A percentile compares a stretch with the other conserved stretches of the same genome.
These are phyloP conservation scores for Hyperoplus immaculatus DNA, from an alignment of 2,797 vertebrate genomes.

Conservation along the genomic window DNA sequence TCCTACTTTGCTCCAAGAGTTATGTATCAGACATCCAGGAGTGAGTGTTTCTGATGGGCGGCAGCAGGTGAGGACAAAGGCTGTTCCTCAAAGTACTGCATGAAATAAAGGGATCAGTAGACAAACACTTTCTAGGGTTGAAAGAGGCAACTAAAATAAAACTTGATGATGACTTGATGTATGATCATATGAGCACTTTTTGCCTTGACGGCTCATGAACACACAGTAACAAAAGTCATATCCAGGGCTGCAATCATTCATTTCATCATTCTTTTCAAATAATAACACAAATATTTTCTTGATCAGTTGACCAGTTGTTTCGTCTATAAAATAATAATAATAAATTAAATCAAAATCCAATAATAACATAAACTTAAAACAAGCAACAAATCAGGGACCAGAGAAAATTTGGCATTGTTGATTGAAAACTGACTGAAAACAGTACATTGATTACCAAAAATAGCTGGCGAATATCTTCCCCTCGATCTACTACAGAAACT, in stretches of 20 bases:
- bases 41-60: slow-evolving; percentile 23
- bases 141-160: background rate
- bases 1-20: slow-evolving; percentile 86
- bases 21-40: slow-evolving; percentile 71
- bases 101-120: background rate
- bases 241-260: background rate
- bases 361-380: background rate
- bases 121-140: background rate
- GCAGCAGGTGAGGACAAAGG: slow-evolving; percentile 64
- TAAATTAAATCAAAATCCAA: background rate
- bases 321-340: background rate
- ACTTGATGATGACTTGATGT: background rate
- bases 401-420: background rate
- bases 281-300: background rate
- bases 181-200: background rate
- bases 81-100: slow-evolving; percentile 30
- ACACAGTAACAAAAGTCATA: background rate
- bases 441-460: background rate
- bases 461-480: background rate
- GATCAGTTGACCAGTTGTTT: background rate
- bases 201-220: background rate
- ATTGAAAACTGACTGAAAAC: background rate
- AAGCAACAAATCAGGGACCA: background rate
- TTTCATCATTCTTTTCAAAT: background rate
- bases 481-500: background rate